phyloP scores from a whole-genome alignment of 2,888 invertebrate species.

The Pandemis cinnamomeana region DNA sequence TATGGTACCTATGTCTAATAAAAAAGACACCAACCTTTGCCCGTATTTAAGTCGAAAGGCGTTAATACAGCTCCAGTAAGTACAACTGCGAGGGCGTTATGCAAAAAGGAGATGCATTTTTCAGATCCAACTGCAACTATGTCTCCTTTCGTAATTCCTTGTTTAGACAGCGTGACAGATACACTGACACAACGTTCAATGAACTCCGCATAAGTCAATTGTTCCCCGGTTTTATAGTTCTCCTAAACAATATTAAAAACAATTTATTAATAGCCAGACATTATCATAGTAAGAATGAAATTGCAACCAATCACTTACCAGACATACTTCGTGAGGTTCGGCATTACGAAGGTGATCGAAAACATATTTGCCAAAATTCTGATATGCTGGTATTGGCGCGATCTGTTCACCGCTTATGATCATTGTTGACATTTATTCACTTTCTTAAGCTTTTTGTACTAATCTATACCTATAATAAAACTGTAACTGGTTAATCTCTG shows the following conservation, averaged over 20 bases:
- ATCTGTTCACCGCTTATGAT: not conserved
- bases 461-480: too few relatives aligned
- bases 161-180: not conserved
- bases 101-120: not conserved
- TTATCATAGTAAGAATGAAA: not conserved
- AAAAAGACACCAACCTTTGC: not conserved
- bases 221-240: not conserved
- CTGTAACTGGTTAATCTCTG: too few relatives aligned
- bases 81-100: not conserved
- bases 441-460: not conserved
- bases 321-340: not conserved
- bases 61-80: conserved; percentile 5
- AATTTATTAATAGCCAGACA: not conserved
- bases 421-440: not conserved
- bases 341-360: not conserved
- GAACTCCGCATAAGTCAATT: not conserved
- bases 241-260: not conserved
- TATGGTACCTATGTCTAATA: not conserved
- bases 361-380: not conserved
- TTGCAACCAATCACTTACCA: not conserved
- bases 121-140: conserved; percentile 1
- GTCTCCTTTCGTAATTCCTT: not conserved
- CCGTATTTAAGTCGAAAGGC: not conserved
- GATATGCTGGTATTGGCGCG: not conserved
- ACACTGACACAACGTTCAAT: not conserved